phyloP scores from a whole-genome alignment of 30 jellyfish, hydroid and myxozoan genomes.

The Cassiopea andromeda region DNA sequence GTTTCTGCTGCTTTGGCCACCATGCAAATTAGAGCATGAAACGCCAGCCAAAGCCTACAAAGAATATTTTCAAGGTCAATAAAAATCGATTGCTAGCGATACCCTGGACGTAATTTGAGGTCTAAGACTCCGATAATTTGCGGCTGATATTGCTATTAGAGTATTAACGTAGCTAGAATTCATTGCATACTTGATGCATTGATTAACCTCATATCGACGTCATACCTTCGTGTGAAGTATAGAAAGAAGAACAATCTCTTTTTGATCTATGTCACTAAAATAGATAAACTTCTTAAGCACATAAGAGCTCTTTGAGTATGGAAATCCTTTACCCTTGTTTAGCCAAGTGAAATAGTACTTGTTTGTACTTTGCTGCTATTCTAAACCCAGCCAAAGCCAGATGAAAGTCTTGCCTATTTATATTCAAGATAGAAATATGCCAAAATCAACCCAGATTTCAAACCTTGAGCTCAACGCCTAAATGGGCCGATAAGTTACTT shows the following conservation, averaged over 20 bases:
- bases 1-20: background rate
- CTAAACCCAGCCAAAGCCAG: too few relatives aligned
- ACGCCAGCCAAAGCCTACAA: background rate
- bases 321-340: background rate
- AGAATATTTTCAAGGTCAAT: background rate
- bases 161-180: slow-evolving; percentile 12
- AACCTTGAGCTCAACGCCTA: too few relatives aligned
- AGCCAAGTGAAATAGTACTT: background rate
- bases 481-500: too few relatives aligned
- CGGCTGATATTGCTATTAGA: background rate
- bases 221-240: background rate
- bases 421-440: too few relatives aligned
- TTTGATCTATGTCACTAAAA: background rate
- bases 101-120: background rate
- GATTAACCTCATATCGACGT: background rate
- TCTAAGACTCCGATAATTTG: slow-evolving; percentile 11
- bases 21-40: background rate
- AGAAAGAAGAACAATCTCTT: background rate
- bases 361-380: too few relatives aligned
- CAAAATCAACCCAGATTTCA: too few relatives aligned
- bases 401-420: too few relatives aligned
- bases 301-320: background rate
- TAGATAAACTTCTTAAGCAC: background rate
- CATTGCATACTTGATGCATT: slow-evolving; percentile 2
- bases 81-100: background rate